phyloP scores from a whole-genome alignment of 1,140 invertebrate species.

The Drosophila pectinifera region DNA sequence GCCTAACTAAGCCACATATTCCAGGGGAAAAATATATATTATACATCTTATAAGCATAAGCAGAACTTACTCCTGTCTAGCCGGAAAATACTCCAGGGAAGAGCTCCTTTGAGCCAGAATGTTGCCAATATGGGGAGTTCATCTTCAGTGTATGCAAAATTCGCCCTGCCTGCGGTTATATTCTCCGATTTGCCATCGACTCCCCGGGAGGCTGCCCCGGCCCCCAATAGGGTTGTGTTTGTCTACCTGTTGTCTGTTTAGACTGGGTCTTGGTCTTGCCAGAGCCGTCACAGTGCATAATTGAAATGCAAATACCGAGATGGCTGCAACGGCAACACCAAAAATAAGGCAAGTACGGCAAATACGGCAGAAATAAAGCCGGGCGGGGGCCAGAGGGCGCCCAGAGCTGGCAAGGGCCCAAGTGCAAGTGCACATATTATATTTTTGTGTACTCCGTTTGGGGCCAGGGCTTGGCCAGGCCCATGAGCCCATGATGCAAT shows the following conservation, averaged over 20 bases:
- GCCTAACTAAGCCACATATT: too few species aligned
- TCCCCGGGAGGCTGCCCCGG: constrained; percentile 30
- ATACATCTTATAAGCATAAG: too few species aligned
- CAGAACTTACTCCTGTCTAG: too few species aligned
- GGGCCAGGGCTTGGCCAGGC: constrained; percentile 15
- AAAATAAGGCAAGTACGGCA: constrained; percentile 4
- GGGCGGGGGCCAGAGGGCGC: too few species aligned
- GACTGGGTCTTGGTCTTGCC: constrained; percentile 38
- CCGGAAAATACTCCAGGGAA: too few species aligned
- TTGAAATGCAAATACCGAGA: constrained; percentile 58
- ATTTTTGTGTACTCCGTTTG: not conserved
- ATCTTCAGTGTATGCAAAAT: constrained; percentile 21
- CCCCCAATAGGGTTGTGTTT: constrained; percentile 36
- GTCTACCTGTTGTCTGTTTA: constrained; percentile 62
- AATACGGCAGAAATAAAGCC: too few species aligned
- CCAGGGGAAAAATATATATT: too few species aligned
- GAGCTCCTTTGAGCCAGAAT: too few species aligned
- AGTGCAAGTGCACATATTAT: constrained; percentile 30
- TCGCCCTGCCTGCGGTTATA: constrained; percentile 3
- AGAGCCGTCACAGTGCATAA: constrained; percentile 44
- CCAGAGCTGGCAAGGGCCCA: constrained; percentile 29
- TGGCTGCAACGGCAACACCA: constrained; percentile 9
- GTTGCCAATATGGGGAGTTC: too few species aligned
- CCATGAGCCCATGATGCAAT: constrained; percentile 59
- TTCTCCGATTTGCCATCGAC: constrained; percentile 26